These are phyloP conservation scores for Zygogramma bicolorata DNA, from an alignment of 2,888 invertebrate genomes.

Conservation along the genomic window DNA sequence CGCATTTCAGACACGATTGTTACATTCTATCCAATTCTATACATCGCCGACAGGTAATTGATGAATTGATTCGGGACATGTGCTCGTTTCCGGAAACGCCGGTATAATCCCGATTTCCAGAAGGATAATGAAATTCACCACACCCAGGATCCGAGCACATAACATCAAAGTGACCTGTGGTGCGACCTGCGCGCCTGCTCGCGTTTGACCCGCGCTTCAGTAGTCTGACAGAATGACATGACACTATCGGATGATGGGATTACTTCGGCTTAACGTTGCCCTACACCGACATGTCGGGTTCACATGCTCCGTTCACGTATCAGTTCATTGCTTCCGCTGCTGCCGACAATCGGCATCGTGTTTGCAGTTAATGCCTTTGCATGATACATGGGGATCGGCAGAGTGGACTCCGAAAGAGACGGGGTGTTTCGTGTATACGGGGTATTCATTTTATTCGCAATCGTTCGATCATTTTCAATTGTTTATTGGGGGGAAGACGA, in stretches of 20 bases:
- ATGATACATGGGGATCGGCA: slow-evolving; percentile 9
- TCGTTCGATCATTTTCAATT: no score
- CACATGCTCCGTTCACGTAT: slow-evolving; percentile 56
- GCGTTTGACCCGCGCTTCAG: slow-evolving; percentile 46
- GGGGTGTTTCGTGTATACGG: not conserved
- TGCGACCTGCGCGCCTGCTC: slow-evolving; percentile 48
- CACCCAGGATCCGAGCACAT: slow-evolving; percentile 33
- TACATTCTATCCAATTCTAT: no score
- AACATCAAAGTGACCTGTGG: slow-evolving; percentile 45
- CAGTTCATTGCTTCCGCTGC: slow-evolving; percentile 43
- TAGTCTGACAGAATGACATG: slow-evolving; percentile 66
- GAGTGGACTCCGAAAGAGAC: slow-evolving; percentile 51
- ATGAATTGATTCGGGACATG: slow-evolving; percentile 1
- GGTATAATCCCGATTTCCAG: slow-evolving; percentile 36
- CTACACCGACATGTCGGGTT: slow-evolving; percentile 61
- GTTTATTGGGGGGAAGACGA: no score
- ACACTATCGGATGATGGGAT: slow-evolving; percentile 67
- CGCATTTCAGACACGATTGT: no score
- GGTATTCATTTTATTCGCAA: no score
- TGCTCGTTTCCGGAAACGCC: not conserved
- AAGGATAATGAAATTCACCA: slow-evolving; percentile 50
- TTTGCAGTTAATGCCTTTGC: slow-evolving; percentile 9
- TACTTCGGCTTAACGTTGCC: slow-evolving; percentile 64
- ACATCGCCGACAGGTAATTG: not conserved
- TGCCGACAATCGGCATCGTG: slow-evolving; percentile 12